A percentile compares a stretch with the other conserved stretches of the same genome.
phyloP scores from a whole-genome alignment of 2,888 invertebrate species.

The Unio pictorum region DNA sequence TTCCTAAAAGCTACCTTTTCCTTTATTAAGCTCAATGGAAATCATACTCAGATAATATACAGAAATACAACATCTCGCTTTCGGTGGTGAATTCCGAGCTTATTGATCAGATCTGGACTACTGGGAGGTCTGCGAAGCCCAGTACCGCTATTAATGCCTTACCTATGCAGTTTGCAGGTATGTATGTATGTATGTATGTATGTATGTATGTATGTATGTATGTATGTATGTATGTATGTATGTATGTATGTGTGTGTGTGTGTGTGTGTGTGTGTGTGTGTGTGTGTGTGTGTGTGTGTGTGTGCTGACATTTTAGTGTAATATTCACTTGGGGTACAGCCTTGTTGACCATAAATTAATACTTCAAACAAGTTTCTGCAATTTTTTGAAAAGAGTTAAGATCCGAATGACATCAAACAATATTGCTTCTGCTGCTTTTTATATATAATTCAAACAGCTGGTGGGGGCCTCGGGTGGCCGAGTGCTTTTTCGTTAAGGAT shows the following conservation, averaged over 20 bases:
- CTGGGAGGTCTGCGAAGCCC: slow-evolving; percentile 75
- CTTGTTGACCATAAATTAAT: too few species aligned
- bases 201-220: neutral
- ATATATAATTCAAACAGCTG: too few species aligned
- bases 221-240: neutral
- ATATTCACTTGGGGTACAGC: too few species aligned
- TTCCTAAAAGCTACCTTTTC: neutral
- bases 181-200: neutral
- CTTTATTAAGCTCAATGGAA: slow-evolving; percentile 36
- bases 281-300: too few species aligned
- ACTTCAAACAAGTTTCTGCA: too few species aligned
- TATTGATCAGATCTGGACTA: slow-evolving; percentile 83
- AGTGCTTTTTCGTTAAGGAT: too few species aligned
- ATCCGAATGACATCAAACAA: too few species aligned
- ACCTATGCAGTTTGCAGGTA: slow-evolving; percentile 76
- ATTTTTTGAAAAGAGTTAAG: too few species aligned
- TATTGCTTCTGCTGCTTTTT: too few species aligned
- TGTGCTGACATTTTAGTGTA: too few species aligned
- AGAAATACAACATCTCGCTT: slow-evolving; percentile 25
- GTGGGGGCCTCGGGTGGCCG: too few species aligned
- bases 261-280: too few species aligned
- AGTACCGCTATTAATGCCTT: slow-evolving; percentile 78
- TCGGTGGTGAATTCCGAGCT: slow-evolving; percentile 74
- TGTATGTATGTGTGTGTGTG: neutral
- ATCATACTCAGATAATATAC: slow-evolving; percentile 23